Conservation (phyloP, 1,140 invertebrate genomes). For the Euwallacea similis region DNA sequence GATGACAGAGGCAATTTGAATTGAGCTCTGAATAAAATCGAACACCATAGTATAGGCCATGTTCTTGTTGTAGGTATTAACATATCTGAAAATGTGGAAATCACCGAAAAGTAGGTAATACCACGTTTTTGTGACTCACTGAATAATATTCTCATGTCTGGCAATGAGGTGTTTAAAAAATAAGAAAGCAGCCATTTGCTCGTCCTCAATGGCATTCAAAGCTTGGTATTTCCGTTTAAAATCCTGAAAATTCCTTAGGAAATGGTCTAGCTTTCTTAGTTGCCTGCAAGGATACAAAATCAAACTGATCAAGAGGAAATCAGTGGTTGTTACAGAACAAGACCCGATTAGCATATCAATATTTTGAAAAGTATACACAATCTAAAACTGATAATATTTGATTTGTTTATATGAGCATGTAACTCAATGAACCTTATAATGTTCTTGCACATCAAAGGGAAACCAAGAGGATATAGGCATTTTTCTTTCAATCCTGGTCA, state of each 20-base stretch:
- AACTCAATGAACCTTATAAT: conserved; percentile 24
- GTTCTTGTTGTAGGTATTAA: conserved; percentile 13
- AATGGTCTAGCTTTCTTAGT: not conserved
- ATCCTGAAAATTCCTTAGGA: not conserved
- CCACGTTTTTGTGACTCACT: not conserved
- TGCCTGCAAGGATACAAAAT: not conserved
- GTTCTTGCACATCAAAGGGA: conserved; percentile 26
- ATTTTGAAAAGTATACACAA: conserved; percentile 5
- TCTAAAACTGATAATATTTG: not conserved
- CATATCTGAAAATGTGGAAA: conserved; percentile 16
- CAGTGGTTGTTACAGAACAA: not conserved
- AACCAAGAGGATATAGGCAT: conserved; percentile 31
- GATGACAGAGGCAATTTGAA: conserved; percentile 6
- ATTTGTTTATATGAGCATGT: not conserved
- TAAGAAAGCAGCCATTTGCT: not conserved
- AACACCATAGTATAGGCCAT: conserved; percentile 19
- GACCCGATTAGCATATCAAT: conserved; percentile 22
- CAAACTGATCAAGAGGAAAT: not conserved
- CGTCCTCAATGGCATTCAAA: not conserved
- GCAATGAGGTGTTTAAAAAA: not conserved
- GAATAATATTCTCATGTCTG: conserved; percentile 3
- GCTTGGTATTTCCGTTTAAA: not conserved
- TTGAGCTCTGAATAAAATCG: conserved; percentile 31
- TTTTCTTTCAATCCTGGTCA: conserved; percentile 10
- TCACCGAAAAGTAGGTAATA: not conserved